phyloP scores from a whole-genome alignment of 2,113 vertebrate genomes.

The Mola mola region DNA sequence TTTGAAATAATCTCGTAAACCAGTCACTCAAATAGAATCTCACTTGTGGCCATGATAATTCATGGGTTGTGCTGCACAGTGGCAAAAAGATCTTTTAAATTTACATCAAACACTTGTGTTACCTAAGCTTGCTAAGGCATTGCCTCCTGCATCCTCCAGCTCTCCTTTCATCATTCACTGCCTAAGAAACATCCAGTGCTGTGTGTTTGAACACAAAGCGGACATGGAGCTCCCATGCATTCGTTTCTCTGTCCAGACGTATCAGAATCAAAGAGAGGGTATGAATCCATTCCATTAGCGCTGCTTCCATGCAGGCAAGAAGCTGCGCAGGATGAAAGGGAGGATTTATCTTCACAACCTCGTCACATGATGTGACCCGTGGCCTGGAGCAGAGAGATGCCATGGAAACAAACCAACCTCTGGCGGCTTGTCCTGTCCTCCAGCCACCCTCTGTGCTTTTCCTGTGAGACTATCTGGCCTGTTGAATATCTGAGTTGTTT shows the following conservation, averaged over 20 bases:
- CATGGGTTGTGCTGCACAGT: too few species aligned
- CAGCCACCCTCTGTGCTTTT: slow-evolving; percentile 49
- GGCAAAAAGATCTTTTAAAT: too few species aligned
- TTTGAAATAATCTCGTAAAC: too few species aligned
- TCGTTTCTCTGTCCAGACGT: slow-evolving; percentile 24
- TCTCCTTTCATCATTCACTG: not conserved
- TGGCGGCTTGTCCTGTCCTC: slow-evolving; percentile 65
- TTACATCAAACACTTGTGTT: too few species aligned
- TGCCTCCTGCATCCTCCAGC: not conserved
- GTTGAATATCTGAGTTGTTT: slow-evolving; percentile 18
- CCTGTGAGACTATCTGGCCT: slow-evolving; percentile 9
- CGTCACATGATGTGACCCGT: slow-evolving; percentile 70
- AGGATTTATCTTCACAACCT: slow-evolving; percentile 60
- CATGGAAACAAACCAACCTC: slow-evolving; percentile 70
- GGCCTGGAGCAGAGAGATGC: slow-evolving; percentile 59
- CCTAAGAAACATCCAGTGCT: not conserved
- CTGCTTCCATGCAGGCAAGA: slow-evolving; percentile 42
- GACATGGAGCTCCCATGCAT: slow-evolving; percentile 17
- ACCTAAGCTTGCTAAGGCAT: too few species aligned
- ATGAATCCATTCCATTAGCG: slow-evolving; percentile 37
- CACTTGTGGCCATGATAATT: too few species aligned
- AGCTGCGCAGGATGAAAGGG: slow-evolving; percentile 54
- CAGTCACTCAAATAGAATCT: too few species aligned
- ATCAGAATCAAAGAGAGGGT: slow-evolving; percentile 48
- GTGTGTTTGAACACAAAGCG: slow-evolving; percentile 6